phyloP scores from a whole-genome alignment of 2,797 vertebrate genomes.

The Lycodopsis pacificus region DNA sequence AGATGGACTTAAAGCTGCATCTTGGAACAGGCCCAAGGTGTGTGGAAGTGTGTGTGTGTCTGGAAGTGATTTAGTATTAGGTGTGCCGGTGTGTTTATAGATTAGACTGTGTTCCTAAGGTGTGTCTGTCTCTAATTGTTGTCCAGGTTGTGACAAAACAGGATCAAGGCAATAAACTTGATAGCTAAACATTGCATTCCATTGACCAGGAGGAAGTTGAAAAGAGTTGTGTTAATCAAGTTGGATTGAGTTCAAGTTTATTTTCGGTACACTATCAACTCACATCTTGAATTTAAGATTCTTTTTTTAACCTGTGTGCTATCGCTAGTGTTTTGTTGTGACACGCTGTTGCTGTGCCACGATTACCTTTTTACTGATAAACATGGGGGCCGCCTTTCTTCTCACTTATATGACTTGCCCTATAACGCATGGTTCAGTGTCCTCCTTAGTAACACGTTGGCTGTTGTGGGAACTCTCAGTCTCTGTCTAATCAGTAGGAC shows the following conservation, averaged over 20 bases:
- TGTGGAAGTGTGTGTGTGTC: conserved; percentile 42
- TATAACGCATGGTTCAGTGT: background rate
- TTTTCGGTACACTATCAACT: conserved; percentile 14
- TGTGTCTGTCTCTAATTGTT: conserved; percentile 58
- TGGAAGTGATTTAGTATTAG: conserved; percentile 55
- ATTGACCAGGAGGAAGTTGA: conserved; percentile 1
- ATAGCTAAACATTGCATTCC: conserved; percentile 10
- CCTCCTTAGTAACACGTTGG: conserved; percentile 1
- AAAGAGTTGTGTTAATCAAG: no score
- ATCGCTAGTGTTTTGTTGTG: conserved; percentile 8
- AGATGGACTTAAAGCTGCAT: background rate
- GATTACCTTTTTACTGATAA: conserved; percentile 15
- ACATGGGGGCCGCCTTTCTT: background rate
- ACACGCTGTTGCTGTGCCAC: conserved; percentile 27
- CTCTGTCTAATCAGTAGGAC: conserved; percentile 1
- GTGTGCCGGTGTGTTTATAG: conserved; percentile 59
- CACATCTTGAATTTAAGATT: background rate
- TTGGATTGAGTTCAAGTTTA: background rate
- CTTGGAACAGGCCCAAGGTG: conserved; percentile 22
- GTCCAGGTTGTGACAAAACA: conserved; percentile 47
- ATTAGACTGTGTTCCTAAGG: conserved; percentile 62
- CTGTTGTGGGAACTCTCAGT: background rate
- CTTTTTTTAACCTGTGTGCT: background rate
- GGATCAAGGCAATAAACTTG: conserved; percentile 43
- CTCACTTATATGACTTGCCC: conserved; percentile 1